Evolutionary conservation across 2,888 invertebrate genomes (phyloP), one percentile per base, ranked within the genome.

Genomic region (Drosophila melanocephala): DNA sequence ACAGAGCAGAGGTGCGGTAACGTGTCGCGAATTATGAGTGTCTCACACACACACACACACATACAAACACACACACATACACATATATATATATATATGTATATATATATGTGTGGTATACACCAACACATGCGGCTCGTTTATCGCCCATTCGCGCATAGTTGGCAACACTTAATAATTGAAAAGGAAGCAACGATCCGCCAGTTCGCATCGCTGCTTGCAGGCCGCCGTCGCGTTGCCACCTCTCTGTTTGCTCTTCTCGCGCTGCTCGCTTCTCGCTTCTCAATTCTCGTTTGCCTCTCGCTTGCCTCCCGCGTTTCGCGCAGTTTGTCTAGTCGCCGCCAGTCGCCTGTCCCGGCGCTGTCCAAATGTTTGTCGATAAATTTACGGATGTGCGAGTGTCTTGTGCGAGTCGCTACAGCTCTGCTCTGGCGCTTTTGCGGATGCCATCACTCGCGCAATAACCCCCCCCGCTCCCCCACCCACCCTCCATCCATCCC

Each of bases 171-270:
- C 91, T 92, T 91, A 91, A 91, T 92, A 91, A 91, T 92, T 92
- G 91, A 91, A 92, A 91, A 91, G 92, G 92, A 91, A 91, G 86
- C 90, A 89, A 85, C 87, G 92, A 91, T 91, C 90, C 75, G 65
- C 64, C 81, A 67, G 79, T 72, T 76, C 66, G 79, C 78, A 72
- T 76, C 65, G 81, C 57, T 76, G 77, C 77, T 66, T 75, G 50
- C 74, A 73, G 61, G 64, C 64, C 75, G 52, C 56, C 56, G 37
- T 37, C 39, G 28, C 47, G 50, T 39, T 44, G 52, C 59, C 44
- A 16, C 52, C 44, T 51, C 35, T 37, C 42, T 26, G 47, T 26
- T 47, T 51, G 28, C 33, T 58, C 58, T 37, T 37, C 57, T 22
- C 30, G 26, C 16, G 37, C 56, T 19, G 35, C 55, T 55, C 42